Evolutionary conservation across 2,113 vertebrate species (phyloP).

Genomic region (Ceyx melanurus): DNA sequence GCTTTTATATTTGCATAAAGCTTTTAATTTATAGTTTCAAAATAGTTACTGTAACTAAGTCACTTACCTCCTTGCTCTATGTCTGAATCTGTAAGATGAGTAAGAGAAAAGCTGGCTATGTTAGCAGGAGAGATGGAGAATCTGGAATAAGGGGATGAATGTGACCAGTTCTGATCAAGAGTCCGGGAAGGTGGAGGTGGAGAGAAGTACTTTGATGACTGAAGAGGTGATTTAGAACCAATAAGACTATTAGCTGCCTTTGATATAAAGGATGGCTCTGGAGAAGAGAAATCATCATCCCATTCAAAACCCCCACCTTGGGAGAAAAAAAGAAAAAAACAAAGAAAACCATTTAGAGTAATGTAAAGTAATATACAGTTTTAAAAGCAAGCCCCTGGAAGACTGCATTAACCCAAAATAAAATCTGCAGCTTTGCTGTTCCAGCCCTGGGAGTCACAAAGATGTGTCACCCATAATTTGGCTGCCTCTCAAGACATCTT

Average conservation of each 20-base stretch:
- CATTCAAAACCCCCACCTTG: constrained; percentile 93
- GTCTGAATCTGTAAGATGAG: constrained; percentile 95
- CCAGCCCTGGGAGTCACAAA: neutral
- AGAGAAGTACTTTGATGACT: constrained; percentile 84
- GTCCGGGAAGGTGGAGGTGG: constrained; percentile 77
- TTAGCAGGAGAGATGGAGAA: constrained; percentile 96
- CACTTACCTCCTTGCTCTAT: constrained; percentile 94
- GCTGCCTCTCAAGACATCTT: neutral
- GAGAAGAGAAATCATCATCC: constrained; percentile 90
- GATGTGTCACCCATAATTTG: neutral
- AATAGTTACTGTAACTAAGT: neutral
- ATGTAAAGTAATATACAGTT: neutral
- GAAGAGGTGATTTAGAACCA: constrained; percentile 74
- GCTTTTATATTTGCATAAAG: neutral
- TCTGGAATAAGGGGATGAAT: constrained; percentile 84
- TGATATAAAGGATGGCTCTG: constrained; percentile 83
- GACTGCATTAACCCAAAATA: neutral
- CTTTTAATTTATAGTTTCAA: neutral
- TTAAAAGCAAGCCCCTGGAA: neutral
- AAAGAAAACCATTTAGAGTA: neutral
- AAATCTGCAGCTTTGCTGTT: neutral
- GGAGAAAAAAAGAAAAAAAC: too few species aligned
- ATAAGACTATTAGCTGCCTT: constrained; percentile 78
- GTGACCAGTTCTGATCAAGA: constrained; percentile 85
- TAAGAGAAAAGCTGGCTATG: constrained; percentile 96